Evolutionary conservation across 2,113 vertebrate species (phyloP).

Genomic region (Poeciliopsis prolifica): DNA sequence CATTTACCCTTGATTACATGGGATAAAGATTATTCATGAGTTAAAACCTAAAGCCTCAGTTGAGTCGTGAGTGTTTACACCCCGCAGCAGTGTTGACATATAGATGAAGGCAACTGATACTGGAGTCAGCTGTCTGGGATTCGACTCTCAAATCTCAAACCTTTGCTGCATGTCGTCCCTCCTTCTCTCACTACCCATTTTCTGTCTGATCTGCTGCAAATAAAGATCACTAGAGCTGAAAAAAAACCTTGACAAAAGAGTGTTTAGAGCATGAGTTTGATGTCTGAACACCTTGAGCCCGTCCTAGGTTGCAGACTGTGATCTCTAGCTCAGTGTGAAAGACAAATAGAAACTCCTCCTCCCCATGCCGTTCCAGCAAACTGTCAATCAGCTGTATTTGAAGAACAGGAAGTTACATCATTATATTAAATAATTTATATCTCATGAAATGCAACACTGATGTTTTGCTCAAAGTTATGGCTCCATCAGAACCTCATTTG

Average conservation of each 20-base stretch:
- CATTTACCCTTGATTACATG: not conserved
- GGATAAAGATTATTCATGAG: not conserved
- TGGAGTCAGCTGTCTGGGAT: too few species aligned
- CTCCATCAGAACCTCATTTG: not conserved
- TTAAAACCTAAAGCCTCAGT: not conserved
- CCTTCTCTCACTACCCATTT: too few species aligned
- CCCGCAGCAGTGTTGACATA: too few species aligned
- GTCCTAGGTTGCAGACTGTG: not conserved
- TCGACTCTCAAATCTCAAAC: too few species aligned
- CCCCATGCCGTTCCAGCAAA: not conserved
- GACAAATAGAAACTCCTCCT: not conserved
- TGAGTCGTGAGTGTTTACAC: not conserved
- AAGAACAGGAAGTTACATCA: too few species aligned
- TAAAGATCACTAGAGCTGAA: too few species aligned
- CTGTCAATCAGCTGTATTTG: too few species aligned
- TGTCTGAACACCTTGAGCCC: not conserved
- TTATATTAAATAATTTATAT: not conserved
- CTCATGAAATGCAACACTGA: not conserved
- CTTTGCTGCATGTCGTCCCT: too few species aligned
- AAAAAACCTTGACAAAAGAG: not conserved
- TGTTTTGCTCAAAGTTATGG: not conserved
- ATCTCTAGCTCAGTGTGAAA: not conserved
- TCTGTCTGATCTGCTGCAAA: too few species aligned
- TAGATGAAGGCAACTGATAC: too few species aligned
- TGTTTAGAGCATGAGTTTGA: not conserved